Conservation (phyloP, 2,797 vertebrate species). For the Arremon aurantiirostris region DNA sequence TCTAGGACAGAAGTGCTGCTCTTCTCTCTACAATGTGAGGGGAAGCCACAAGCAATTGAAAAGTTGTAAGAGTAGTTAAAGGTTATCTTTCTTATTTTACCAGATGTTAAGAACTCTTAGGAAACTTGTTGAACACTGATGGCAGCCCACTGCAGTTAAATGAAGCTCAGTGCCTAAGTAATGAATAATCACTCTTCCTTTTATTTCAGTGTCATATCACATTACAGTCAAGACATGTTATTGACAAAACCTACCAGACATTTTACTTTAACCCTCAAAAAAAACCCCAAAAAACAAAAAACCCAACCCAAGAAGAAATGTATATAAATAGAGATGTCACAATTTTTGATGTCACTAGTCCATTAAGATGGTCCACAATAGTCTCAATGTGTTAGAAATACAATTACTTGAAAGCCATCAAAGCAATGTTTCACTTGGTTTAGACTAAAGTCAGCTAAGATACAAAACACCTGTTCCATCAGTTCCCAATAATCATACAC, state of each 20-base stretch:
- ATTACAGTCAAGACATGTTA: slow-evolving; percentile 67
- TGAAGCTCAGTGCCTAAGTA: slow-evolving; percentile 51
- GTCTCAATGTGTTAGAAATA: slow-evolving; percentile 19
- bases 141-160: slow-evolving; percentile 3
- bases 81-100: background rate
- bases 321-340: slow-evolving; percentile 32
- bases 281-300: background rate
- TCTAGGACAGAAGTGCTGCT: background rate
- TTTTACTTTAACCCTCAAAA: slow-evolving; percentile 36
- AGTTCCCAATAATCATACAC: background rate
- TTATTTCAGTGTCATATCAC: slow-evolving; percentile 66
- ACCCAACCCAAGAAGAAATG: background rate
- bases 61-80: background rate
- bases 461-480: background rate
- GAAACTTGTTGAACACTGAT: background rate
- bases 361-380: slow-evolving; percentile 30
- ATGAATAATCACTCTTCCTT: slow-evolving; percentile 67
- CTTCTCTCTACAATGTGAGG: background rate
- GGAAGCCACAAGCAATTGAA: background rate
- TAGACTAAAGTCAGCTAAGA: background rate
- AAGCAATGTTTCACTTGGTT: slow-evolving; percentile 20
- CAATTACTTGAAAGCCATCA: slow-evolving; percentile 1
- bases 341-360: slow-evolving; percentile 7
- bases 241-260: slow-evolving; percentile 66
- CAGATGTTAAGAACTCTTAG: background rate